A percentile compares a stretch with the other conserved stretches of the same genome.
Evolutionary conservation across 1,140 invertebrate species (phyloP).

Genomic region (Contarinia nasturtii): DNA sequence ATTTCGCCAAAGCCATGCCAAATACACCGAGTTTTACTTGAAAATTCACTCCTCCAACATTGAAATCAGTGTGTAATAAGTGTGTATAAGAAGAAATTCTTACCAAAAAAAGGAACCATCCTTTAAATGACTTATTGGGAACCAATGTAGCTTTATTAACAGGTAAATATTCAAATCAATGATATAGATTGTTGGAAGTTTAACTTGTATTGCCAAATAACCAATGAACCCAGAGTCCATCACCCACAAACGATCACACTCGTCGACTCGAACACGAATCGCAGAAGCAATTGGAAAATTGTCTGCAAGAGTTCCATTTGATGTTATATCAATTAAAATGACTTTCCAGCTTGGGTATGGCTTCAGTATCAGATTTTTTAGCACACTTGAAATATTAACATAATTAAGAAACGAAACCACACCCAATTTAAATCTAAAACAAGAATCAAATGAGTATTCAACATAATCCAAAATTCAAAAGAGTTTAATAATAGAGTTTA

Average conservation of each 20-base stretch:
- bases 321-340: no score
- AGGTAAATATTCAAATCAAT: slow-evolving; percentile 54
- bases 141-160: slow-evolving; percentile 37
- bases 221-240: slow-evolving; percentile 54
- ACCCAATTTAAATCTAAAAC: no score
- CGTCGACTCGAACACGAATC: slow-evolving; percentile 41
- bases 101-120: slow-evolving; percentile 54
- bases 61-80: slow-evolving; percentile 48
- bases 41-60: slow-evolving; percentile 48
- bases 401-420: no score
- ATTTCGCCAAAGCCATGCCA: slow-evolving; percentile 39
- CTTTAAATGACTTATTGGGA: slow-evolving; percentile 43
- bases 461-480: no score
- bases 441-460: no score
- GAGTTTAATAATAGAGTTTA: no score
- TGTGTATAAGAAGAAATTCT: slow-evolving; percentile 69
- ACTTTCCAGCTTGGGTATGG: no score
- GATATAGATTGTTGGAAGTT: slow-evolving; percentile 40
- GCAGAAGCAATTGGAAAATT: slow-evolving; percentile 41
- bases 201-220: slow-evolving; percentile 36
- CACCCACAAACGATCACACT: no score
- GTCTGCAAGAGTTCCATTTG: slow-evolving; percentile 21
- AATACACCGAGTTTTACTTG: slow-evolving; percentile 62
- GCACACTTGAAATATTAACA: no score
- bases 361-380: no score